A percentile compares a stretch with the other conserved stretches of the same genome.
Conservation (phyloP, 2,113 vertebrate genomes). For the Neodon shergylaensis region DNA sequence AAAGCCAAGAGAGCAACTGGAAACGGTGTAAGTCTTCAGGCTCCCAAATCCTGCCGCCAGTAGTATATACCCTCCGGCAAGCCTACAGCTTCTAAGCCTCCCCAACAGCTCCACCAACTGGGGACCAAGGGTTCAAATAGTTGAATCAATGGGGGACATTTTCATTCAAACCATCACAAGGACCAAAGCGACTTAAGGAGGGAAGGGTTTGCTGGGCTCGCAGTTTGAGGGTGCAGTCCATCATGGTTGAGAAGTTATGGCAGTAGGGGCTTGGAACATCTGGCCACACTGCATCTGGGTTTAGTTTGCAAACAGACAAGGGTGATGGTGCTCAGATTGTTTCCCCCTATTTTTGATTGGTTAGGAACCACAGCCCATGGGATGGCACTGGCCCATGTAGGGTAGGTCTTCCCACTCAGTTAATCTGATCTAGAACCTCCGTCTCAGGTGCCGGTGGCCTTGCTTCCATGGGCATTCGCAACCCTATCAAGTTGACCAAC, state of each 20-base stretch:
- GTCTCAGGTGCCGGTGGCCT: background rate
- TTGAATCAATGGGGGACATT: background rate
- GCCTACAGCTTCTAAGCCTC: background rate
- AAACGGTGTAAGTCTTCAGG: background rate
- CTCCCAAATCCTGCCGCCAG: background rate
- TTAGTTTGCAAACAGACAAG: background rate
- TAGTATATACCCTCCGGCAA: background rate
- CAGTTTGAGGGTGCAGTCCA: background rate
- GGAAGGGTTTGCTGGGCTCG: background rate
- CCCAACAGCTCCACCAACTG: background rate
- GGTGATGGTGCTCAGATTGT: background rate
- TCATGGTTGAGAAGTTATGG: background rate
- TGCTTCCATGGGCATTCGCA: too few species aligned
- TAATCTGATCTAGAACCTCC: background rate
- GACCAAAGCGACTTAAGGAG: background rate
- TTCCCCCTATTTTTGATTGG: background rate
- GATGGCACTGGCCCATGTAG: background rate
- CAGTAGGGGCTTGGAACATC: background rate
- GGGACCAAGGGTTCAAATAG: background rate
- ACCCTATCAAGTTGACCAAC: background rate
- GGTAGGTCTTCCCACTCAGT: background rate
- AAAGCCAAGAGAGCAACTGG: background rate
- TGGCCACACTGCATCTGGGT: background rate
- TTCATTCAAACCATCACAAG: background rate
- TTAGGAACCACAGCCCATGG: background rate